Conservation (phyloP, 1,140 invertebrate species). For the Macrobrachium nipponense region DNA sequence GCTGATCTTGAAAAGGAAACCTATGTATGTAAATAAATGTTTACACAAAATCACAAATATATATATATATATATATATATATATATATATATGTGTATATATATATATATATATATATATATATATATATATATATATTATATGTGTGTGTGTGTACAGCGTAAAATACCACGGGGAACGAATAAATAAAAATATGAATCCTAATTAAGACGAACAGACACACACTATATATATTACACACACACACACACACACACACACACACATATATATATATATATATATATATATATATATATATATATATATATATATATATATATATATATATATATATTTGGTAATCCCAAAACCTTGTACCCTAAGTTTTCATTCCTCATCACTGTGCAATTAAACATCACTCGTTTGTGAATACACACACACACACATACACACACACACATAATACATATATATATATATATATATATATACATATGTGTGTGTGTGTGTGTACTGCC, state of each 20-base stretch:
- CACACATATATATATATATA: slow-evolving; percentile 18
- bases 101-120: background rate
- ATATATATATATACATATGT: slow-evolving; percentile 7
- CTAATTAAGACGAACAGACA: too few species aligned
- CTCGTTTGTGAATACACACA: too few species aligned
- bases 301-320: slow-evolving; percentile 14
- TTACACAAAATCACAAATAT: background rate
- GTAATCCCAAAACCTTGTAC: too few species aligned
- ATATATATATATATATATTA: slow-evolving; percentile 8
- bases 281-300: slow-evolving; percentile 9
- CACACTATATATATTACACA: too few species aligned
- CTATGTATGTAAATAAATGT: background rate
- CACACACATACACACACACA: background rate
- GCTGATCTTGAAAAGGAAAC: background rate
- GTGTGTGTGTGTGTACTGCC: background rate
- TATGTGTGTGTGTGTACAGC: background rate
- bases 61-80: slow-evolving; percentile 9
- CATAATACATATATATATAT: slow-evolving; percentile 11
- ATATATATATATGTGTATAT: background rate
- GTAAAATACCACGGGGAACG: too few species aligned
- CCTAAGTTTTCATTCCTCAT: too few species aligned
- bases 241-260: background rate
- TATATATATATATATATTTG: slow-evolving; percentile 1
- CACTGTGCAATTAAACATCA: too few species aligned
- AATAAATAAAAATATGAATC: too few species aligned